Conservation (phyloP, 2,888 invertebrate species). For the Monopis laevigella region DNA sequence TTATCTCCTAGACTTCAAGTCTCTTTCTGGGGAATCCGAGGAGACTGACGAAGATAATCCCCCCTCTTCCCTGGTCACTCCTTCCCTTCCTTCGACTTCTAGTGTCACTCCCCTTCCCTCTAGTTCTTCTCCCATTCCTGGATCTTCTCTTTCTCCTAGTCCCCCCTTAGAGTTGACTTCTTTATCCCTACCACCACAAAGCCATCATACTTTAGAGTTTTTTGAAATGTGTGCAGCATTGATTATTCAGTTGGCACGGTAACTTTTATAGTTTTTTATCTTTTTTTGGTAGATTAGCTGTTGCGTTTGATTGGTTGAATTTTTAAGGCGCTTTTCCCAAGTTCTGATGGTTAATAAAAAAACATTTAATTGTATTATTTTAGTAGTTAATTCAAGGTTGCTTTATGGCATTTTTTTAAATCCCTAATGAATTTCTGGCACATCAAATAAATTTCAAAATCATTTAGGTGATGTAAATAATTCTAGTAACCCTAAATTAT, state of each 20-base stretch:
- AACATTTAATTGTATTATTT: too few species aligned
- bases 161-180: constrained; percentile 30
- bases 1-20: constrained; percentile 97
- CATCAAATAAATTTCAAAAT: too few species aligned
- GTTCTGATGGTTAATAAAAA: too few species aligned
- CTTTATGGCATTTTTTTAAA: too few species aligned
- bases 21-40: constrained; percentile 81
- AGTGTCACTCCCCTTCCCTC: constrained; percentile 28
- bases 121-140: not conserved
- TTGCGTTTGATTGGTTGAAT: too few species aligned
- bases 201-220: constrained; percentile 99
- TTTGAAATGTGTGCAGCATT: constrained; percentile 99
- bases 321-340: too few species aligned
- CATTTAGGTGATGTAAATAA: too few species aligned
- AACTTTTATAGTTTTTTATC: too few species aligned
- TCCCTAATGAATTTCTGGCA: too few species aligned
- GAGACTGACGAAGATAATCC: constrained; percentile 29
- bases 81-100: constrained; percentile 19
- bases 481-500: too few species aligned
- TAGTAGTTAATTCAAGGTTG: too few species aligned
- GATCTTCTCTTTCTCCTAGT: not conserved
- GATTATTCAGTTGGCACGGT: constrained; percentile 97
- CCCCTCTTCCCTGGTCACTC: constrained; percentile 29
- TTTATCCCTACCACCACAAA: constrained; percentile 52
- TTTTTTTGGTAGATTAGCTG: too few species aligned